phyloP scores from a whole-genome alignment of 92 coral and sea anemone species.

The Porites rus region DNA sequence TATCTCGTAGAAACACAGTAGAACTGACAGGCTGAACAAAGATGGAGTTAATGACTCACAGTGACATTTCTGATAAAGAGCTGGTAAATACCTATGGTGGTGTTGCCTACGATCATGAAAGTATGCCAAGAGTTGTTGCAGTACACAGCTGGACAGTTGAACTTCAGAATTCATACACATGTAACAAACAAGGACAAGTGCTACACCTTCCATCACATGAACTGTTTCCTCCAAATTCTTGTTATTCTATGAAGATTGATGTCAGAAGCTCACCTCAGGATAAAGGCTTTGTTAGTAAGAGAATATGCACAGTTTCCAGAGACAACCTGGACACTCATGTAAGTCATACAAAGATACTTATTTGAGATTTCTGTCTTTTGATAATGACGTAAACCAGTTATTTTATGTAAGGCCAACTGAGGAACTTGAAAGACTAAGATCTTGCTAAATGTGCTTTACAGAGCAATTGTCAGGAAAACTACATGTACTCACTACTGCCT shows the following conservation, averaged over 20 bases:
- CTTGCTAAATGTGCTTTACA: too few relatives aligned
- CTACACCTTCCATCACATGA: neutral
- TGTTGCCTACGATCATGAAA: conserved; percentile 74
- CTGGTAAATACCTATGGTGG: conserved; percentile 62
- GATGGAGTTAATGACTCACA: conserved; percentile 33
- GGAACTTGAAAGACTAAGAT: too few relatives aligned
- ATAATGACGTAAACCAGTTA: too few relatives aligned
- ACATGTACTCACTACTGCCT: too few relatives aligned
- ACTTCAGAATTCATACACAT: neutral
- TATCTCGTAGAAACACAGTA: too few relatives aligned
- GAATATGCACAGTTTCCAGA: neutral
- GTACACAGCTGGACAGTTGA: conserved; percentile 61
- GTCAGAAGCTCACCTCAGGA: conserved; percentile 14
- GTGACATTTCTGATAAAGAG: conserved; percentile 22
- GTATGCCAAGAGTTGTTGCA: conserved; percentile 74
- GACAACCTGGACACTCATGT: neutral
- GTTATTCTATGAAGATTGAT: conserved; percentile 10
- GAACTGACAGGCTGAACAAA: neutral
- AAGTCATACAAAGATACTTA: too few relatives aligned
- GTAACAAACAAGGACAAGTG: neutral
- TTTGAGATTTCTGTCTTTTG: too few relatives aligned
- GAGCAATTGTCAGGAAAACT: too few relatives aligned
- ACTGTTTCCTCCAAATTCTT: neutral
- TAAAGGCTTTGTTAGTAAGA: neutral
- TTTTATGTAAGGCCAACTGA: too few relatives aligned